Conservation (phyloP, 2,113 vertebrate genomes). For the Lichenostomus cassidix region DNA sequence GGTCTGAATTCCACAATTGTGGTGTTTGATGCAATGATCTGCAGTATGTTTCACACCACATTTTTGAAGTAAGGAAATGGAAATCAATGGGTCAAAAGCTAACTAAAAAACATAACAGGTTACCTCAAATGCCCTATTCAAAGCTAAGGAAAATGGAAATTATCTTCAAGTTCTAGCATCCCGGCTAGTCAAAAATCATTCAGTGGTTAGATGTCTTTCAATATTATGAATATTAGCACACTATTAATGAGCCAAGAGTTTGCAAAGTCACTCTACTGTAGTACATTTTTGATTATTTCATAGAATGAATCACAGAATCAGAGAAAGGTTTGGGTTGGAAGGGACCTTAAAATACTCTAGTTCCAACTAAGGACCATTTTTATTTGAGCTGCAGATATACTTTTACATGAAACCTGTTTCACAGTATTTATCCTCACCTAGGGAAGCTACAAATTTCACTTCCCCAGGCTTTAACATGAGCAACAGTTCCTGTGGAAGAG, state of each 20-base stretch:
- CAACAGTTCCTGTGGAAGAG: background rate
- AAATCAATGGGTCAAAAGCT: background rate
- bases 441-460: background rate
- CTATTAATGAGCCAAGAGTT: background rate
- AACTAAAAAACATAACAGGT: background rate
- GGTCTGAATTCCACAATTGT: background rate
- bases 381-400: background rate
- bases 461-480: background rate
- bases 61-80: background rate
- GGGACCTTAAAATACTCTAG: background rate
- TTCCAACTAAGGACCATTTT: background rate
- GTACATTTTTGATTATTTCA: background rate
- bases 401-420: background rate
- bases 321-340: background rate
- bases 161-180: background rate
- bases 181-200: conserved; percentile 24
- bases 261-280: background rate
- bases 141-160: background rate
- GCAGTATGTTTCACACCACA: background rate
- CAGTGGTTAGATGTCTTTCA: background rate
- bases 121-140: background rate
- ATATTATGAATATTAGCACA: conserved; percentile 2
- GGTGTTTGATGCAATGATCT: background rate
- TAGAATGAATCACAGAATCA: background rate
- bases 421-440: background rate